Percentiles rank a stretch among this genome's conserved stretches.
Evolutionary conservation across 1,140 invertebrate species (phyloP).

Genomic region (Leptinotarsa defecta): DNA sequence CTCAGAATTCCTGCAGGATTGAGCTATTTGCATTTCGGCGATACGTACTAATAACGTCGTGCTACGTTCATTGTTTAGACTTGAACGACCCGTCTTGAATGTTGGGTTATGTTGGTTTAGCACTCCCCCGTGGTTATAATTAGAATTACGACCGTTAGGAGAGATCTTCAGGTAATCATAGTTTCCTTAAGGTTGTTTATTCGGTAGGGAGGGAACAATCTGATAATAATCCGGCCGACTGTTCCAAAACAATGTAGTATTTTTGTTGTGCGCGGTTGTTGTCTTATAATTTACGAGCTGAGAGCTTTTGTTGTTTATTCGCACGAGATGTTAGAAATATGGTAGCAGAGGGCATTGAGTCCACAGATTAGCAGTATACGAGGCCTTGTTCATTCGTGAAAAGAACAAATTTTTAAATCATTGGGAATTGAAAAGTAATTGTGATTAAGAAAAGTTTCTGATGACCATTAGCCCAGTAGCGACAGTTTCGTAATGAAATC

Average conservation of each 20-base stretch:
- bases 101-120: slow-evolving; percentile 43
- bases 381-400: too few relatives aligned
- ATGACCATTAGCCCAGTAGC: too few relatives aligned
- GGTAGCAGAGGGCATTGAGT: neutral
- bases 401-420: neutral
- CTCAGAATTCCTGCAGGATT: slow-evolving; percentile 24
- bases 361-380: too few relatives aligned
- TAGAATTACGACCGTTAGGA: slow-evolving; percentile 43
- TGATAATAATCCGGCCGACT: slow-evolving; percentile 20
- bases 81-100: slow-evolving; percentile 30
- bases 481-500: too few relatives aligned
- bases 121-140: slow-evolving; percentile 40
- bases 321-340: neutral
- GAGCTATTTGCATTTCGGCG: slow-evolving; percentile 41
- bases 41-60: slow-evolving; percentile 40
- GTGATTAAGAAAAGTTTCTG: too few relatives aligned
- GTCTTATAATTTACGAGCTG: slow-evolving; percentile 21
- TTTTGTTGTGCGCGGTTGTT: slow-evolving; percentile 19
- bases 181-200: slow-evolving; percentile 45
- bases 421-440: neutral
- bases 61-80: slow-evolving; percentile 41
- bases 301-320: neutral
- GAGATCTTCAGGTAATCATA: slow-evolving; percentile 45
- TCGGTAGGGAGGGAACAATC: slow-evolving; percentile 18
- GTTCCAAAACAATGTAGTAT: slow-evolving; percentile 20